Conservation (phyloP, 2,888 invertebrate species). For the Melieria picta region DNA sequence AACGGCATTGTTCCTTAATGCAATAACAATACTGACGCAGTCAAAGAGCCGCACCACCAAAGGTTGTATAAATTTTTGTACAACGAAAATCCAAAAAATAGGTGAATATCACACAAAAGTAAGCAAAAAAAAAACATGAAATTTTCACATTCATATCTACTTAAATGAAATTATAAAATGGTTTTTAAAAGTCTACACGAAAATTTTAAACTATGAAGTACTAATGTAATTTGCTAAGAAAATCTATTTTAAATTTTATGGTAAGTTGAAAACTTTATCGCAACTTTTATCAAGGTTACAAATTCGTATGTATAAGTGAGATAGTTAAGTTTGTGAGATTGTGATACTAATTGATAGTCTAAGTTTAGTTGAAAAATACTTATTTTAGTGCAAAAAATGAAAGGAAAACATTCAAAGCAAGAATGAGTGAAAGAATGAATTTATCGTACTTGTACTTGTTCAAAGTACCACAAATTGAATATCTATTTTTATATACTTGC, state of each 20-base stretch:
- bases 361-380: slow-evolving; percentile 3
- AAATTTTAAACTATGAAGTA: not conserved
- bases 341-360: not conserved
- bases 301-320: not conserved
- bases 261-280: not conserved
- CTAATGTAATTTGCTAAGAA: not conserved
- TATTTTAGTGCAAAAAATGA: not conserved
- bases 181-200: slow-evolving; percentile 10
- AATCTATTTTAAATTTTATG: not conserved
- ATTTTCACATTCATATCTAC: slow-evolving; percentile 18
- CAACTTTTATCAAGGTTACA: too few relatives aligned
- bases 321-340: not conserved
- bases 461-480: too few relatives aligned
- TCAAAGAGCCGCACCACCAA: not conserved
- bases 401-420: too few relatives aligned
- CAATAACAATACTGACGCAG: slow-evolving; percentile 36
- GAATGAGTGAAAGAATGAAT: too few relatives aligned
- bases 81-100: not conserved
- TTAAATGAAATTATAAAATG: slow-evolving; percentile 26
- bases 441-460: too few relatives aligned
- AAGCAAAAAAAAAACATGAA: not conserved
- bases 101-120: not conserved
- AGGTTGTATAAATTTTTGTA: not conserved
- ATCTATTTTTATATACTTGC: too few relatives aligned
- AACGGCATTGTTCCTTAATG: slow-evolving; percentile 62